Percentiles rank a stretch among this genome's conserved stretches.
phyloP scores from a whole-genome alignment of 2,113 vertebrate genomes.

The Brachyhypopomus gauderio region DNA sequence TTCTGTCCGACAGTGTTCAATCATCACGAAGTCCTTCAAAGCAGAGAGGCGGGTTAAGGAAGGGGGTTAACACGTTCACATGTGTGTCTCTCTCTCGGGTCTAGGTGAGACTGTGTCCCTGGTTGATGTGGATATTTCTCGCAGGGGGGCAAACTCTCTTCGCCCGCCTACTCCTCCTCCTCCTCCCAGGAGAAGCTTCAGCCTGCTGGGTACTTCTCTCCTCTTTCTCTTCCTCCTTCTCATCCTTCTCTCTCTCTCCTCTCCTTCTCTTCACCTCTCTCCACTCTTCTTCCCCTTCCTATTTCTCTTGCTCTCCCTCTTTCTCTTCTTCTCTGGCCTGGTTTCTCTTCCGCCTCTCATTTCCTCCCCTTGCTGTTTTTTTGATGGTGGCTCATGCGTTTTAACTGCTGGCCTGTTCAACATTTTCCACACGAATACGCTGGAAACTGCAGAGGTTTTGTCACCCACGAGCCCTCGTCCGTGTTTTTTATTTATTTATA shows the following conservation, averaged over 20 bases:
- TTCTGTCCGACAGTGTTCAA: too few species aligned
- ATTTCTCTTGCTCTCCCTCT: not conserved
- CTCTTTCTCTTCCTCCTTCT: not conserved
- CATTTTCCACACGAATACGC: not conserved
- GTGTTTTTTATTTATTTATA: too few species aligned
- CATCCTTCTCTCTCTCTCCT: slow-evolving; percentile 9
- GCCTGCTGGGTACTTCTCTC: slow-evolving; percentile 84
- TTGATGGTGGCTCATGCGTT: not conserved
- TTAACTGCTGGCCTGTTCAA: not conserved
- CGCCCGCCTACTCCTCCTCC: slow-evolving; percentile 91
- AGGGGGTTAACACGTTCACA: too few species aligned
- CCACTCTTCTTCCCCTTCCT: not conserved
- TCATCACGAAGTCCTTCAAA: too few species aligned
- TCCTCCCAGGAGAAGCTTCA: slow-evolving; percentile 90
- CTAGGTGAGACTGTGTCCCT: slow-evolving; percentile 92
- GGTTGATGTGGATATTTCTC: slow-evolving; percentile 94
- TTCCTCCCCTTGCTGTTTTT: not conserved
- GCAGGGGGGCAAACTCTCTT: slow-evolving; percentile 78
- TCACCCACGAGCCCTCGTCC: too few species aligned
- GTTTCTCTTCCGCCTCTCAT: not conserved
- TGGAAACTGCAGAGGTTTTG: too few species aligned
- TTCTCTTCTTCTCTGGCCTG: not conserved
- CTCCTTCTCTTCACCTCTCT: not conserved
- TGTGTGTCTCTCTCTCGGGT: slow-evolving; percentile 12
- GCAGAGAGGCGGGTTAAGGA: too few species aligned